Percentiles rank a stretch among this genome's conserved stretches.
phyloP scores from a whole-genome alignment of 1,140 invertebrate genomes.

The Panagrolaimus sp. region DNA sequence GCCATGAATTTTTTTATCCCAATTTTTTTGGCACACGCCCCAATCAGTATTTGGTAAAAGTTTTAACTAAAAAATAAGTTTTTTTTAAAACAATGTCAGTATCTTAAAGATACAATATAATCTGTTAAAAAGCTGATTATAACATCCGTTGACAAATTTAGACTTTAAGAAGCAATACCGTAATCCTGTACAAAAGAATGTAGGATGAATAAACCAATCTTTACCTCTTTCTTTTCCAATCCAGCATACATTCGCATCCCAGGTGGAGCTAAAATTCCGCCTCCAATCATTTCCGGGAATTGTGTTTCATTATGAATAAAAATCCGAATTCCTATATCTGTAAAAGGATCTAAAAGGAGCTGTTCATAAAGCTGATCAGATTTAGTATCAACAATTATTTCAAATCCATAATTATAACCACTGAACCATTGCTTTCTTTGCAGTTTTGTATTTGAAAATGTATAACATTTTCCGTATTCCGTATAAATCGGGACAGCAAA shows the following conservation, averaged over 20 bases:
- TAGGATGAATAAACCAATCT: too few relatives aligned
- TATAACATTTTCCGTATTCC: slow-evolving; percentile 7
- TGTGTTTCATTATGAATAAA: background rate
- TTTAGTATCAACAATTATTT: slow-evolving; percentile 4
- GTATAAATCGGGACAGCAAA: background rate
- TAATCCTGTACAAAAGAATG: too few relatives aligned
- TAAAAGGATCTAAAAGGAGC: background rate
- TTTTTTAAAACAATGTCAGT: too few relatives aligned
- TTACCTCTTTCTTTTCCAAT: slow-evolving; percentile 1
- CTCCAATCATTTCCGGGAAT: background rate
- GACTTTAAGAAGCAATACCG: too few relatives aligned
- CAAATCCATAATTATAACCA: background rate
- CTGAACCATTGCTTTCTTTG: background rate
- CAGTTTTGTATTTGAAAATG: background rate
- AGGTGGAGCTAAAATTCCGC: background rate
- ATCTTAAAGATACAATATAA: too few relatives aligned
- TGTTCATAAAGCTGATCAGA: background rate
- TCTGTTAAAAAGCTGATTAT: too few relatives aligned
- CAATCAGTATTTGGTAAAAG: slow-evolving; percentile 7
- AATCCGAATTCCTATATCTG: background rate
- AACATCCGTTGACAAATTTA: too few relatives aligned
- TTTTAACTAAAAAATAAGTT: background rate
- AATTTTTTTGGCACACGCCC: background rate
- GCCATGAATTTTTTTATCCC: slow-evolving; percentile 10
- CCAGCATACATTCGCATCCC: slow-evolving; percentile 7